phyloP scores from a whole-genome alignment of 2,888 invertebrate species.

The Drosophila hawaiiensis region DNA sequence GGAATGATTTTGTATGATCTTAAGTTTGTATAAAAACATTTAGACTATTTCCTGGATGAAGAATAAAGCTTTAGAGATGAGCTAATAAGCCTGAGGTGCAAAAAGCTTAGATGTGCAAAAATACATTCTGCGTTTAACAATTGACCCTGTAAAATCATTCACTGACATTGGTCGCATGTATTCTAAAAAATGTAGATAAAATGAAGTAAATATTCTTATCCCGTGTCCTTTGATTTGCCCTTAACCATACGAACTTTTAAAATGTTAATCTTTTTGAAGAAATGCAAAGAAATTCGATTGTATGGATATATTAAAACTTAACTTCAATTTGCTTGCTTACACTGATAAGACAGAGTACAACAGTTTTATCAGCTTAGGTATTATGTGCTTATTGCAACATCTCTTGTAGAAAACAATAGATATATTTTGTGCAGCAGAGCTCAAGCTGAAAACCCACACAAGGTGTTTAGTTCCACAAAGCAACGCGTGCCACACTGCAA shows the following conservation, averaged over 20 bases:
- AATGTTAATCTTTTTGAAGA: background rate
- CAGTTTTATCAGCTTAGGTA: conserved; percentile 18
- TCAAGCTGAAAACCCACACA: conserved; percentile 42
- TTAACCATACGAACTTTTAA: background rate
- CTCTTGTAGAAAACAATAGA: conserved; percentile 32
- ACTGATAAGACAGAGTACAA: background rate
- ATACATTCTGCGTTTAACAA: background rate
- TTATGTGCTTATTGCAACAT: conserved; percentile 47
- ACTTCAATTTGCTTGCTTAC: background rate
- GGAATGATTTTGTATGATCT: too few species aligned
- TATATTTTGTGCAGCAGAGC: conserved; percentile 26
- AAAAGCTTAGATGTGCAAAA: background rate
- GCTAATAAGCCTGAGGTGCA: background rate
- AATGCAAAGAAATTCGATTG: background rate
- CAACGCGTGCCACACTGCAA: conserved; percentile 67
- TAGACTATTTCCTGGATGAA: background rate
- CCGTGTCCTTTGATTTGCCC: background rate
- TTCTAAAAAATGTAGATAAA: fast-evolving
- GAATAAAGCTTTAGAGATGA: background rate
- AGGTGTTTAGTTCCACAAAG: conserved; percentile 23
- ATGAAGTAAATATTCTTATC: background rate
- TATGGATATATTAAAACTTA: background rate
- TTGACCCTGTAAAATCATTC: background rate
- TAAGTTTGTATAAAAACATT: fast-evolving
- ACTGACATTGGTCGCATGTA: background rate